Percentiles rank a stretch among this genome's conserved stretches.
Evolutionary conservation across 2,888 invertebrate species (phyloP).

Genomic region (Sesamia inferens): DNA sequence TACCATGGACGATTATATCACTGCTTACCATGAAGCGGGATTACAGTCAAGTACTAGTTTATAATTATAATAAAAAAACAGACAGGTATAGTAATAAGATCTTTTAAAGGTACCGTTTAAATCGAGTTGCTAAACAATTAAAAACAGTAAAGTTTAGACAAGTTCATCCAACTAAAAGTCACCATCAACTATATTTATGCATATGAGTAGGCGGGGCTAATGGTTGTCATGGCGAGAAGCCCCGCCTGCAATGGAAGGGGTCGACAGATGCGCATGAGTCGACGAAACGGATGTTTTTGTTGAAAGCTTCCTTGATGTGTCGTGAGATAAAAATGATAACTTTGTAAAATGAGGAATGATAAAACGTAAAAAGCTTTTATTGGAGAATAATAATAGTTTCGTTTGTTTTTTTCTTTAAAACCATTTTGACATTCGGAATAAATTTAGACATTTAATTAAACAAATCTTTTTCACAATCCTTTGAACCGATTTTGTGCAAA

Average conservation of each 20-base stretch:
- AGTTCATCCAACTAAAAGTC: constrained; percentile 9
- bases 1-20: too few species aligned
- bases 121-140: not conserved
- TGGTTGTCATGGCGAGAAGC: constrained; percentile 36
- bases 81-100: too few species aligned
- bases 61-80: too few species aligned
- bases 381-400: not conserved
- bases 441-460: too few species aligned
- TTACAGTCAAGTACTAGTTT: too few species aligned
- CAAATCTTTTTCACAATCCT: too few species aligned
- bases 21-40: too few species aligned
- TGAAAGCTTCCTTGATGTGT: constrained; percentile 60
- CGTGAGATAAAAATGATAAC: constrained; percentile 51
- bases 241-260: constrained; percentile 64
- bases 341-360: not conserved
- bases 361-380: not conserved
- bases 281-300: constrained; percentile 65
- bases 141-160: not conserved
- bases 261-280: constrained; percentile 82
- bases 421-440: too few species aligned
- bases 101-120: not conserved
- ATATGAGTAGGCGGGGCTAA: constrained; percentile 53
- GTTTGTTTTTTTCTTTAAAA: not conserved
- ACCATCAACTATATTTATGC: constrained; percentile 42
- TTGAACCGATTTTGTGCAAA: too few species aligned